Evolutionary conservation across 2,888 invertebrate genomes (phyloP).

Genomic region (Isoperla grammatica): DNA sequence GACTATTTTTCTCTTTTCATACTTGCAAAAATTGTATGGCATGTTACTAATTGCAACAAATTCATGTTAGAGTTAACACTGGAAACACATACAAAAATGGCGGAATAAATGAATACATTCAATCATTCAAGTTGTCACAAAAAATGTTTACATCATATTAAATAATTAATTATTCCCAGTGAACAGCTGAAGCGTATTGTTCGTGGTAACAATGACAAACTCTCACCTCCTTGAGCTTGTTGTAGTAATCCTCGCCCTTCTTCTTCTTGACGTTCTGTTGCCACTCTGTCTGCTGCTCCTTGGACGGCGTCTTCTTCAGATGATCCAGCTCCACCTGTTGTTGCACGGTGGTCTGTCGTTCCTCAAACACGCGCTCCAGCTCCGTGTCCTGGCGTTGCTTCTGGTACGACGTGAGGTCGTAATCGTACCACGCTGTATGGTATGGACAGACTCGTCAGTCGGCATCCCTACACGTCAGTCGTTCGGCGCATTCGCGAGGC

Average conservation of each 20-base stretch:
- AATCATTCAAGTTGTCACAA: too few relatives aligned
- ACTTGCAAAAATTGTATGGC: too few relatives aligned
- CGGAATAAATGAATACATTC: too few relatives aligned
- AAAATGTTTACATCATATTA: too few relatives aligned
- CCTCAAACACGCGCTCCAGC: slow-evolving; percentile 82
- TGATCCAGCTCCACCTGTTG: slow-evolving; percentile 55
- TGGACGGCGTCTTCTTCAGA: slow-evolving; percentile 59
- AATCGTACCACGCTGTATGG: slow-evolving; percentile 82
- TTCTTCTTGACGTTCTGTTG: slow-evolving; percentile 79
- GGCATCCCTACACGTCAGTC: too few relatives aligned
- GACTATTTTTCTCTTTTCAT: too few relatives aligned
- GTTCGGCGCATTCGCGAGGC: not conserved
- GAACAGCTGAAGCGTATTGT: too few relatives aligned
- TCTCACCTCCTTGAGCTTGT: slow-evolving; percentile 62
- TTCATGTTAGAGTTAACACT: too few relatives aligned
- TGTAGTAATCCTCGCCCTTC: slow-evolving; percentile 71
- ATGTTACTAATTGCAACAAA: too few relatives aligned
- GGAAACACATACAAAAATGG: too few relatives aligned
- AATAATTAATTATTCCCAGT: too few relatives aligned
- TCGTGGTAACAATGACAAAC: too few relatives aligned
- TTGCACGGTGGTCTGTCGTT: slow-evolving; percentile 64
- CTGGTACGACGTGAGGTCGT: slow-evolving; percentile 78
- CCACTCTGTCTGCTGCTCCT: slow-evolving; percentile 78
- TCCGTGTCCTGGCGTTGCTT: slow-evolving; percentile 76
- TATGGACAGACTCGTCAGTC: slow-evolving; percentile 13